These are phyloP conservation scores for Babylonia areolata DNA, from an alignment of 1,140 invertebrate species.

Conservation along the genomic window DNA sequence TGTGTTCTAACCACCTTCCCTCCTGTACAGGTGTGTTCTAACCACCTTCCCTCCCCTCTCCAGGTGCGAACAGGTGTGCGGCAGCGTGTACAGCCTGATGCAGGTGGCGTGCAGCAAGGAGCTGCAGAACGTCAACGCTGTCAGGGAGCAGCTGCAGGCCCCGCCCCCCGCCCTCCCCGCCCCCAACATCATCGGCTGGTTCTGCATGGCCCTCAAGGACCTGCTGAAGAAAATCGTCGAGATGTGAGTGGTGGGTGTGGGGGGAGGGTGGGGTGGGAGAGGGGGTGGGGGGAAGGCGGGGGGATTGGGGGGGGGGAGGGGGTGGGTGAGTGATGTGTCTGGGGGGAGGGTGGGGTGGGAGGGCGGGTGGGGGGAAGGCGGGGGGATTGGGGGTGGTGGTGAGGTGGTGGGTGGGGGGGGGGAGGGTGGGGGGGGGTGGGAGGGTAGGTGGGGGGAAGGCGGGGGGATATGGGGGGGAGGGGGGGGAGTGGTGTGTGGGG, in stretches of 20 bases:
- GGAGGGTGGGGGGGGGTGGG: too few species aligned
- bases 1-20: background rate
- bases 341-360: background rate
- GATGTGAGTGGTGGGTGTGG: background rate
- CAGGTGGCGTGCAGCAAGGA: background rate
- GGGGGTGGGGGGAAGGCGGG: background rate
- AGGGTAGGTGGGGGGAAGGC: too few species aligned
- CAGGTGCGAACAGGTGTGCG: constrained; percentile 2
- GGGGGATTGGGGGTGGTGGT: too few species aligned
- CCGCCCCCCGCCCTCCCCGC: background rate
- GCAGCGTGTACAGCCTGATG: background rate
- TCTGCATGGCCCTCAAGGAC: background rate
- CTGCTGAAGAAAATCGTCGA: background rate
- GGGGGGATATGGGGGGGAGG: too few species aligned
- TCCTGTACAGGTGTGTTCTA: too few species aligned
- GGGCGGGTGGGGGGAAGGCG: background rate
- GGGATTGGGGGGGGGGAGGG: too few species aligned
- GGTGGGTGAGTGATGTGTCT: background rate
- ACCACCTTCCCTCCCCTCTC: too few species aligned
- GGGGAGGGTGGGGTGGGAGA: background rate
- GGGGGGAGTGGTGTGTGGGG: too few species aligned
- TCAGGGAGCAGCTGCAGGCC: background rate
- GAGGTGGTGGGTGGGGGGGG: too few species aligned
- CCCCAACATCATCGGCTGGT: background rate
- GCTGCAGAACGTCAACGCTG: background rate